These are phyloP conservation scores for Boloria selene DNA, from an alignment of 2,888 invertebrate genomes.

Conservation along the genomic window DNA sequence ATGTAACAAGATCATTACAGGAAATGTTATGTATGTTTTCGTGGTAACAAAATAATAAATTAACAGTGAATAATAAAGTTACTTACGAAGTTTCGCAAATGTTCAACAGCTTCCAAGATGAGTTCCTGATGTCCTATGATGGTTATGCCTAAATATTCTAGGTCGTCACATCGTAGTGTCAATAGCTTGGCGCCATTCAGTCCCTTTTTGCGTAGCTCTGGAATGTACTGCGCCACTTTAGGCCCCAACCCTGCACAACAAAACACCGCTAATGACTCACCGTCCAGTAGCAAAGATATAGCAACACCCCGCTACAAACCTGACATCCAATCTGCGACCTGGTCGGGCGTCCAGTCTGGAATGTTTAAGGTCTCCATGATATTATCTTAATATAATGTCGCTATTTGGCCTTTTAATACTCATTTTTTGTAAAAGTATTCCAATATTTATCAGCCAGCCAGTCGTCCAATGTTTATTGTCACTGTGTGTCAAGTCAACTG, in stretches of 20 bases:
- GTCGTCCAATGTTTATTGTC: slow-evolving; percentile 30
- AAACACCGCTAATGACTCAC: slow-evolving; percentile 45
- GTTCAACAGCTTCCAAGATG: slow-evolving; percentile 95
- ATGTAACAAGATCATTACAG: slow-evolving; percentile 14
- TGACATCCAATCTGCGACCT: slow-evolving; percentile 95
- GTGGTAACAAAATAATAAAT: not conserved
- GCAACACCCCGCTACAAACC: slow-evolving; percentile 77
- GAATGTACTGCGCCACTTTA: slow-evolving; percentile 90
- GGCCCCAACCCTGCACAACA: slow-evolving; percentile 86
- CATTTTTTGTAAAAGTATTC: slow-evolving; percentile 35
- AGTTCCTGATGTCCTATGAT: slow-evolving; percentile 97
- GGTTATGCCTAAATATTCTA: slow-evolving; percentile 92
- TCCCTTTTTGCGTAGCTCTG: slow-evolving; percentile 89
- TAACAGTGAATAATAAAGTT: slow-evolving; percentile 13
- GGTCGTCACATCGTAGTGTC: slow-evolving; percentile 92
- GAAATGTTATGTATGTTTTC: not conserved
- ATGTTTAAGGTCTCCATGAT: slow-evolving; percentile 81
- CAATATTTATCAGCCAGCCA: slow-evolving; percentile 25
- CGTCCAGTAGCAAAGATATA: slow-evolving; percentile 39
- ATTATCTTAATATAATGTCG: slow-evolving; percentile 33
- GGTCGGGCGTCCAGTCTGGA: slow-evolving; percentile 94
- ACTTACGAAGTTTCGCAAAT: slow-evolving; percentile 93
- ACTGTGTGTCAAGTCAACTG: slow-evolving; percentile 35
- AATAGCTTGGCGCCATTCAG: slow-evolving; percentile 92
- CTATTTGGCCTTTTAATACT: slow-evolving; percentile 21